Evolutionary conservation across 2,797 vertebrate species (phyloP), one percentile per base, ranked within the genome.

Genomic region (Buceros bicornis): DNA sequence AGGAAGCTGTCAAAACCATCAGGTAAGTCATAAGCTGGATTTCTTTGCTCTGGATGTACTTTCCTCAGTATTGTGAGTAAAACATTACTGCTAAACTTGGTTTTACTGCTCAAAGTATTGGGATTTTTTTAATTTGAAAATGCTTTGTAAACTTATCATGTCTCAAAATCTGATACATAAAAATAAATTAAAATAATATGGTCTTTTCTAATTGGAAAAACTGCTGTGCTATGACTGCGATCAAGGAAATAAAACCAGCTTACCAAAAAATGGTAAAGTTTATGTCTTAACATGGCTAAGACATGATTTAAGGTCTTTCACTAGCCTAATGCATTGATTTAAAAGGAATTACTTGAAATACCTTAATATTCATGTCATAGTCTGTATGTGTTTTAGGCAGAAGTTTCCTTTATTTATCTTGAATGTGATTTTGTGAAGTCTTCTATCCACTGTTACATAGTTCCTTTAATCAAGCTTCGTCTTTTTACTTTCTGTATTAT

Each of bases 1-100:
- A 99, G 95, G 99, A 99, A 96, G 98, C 98, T 86, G 98, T 99
- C 82, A 99, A 99, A 97, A 98, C 99, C 45, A 99, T 99, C 91
- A 99, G 99, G 99, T 99, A 97, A 94, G 13, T 54, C 11, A 37
- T 6, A 58, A 51, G 16, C 20, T 62, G 22, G 11, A 60, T 87
- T 89, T 92, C 35, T 91, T 62, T 76, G 22, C 26, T 73, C 17
- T 22, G 37, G 22, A 53, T 54, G 3, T 50, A 19, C 2, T 8
- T 86, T 66, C 6, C 31, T 84, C 16, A 70, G 2, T 58, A 47
- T n/a, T 69, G 24, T 26, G 7, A 71, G 22, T 21, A 74, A 78
- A 88, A 15, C 0, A 0, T 21, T 84, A 60, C 47, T 13, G 18
- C 11, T 54, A 28, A 72, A 33, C 13, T 24, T 7, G 37, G 16